phyloP scores from a whole-genome alignment of 2,888 invertebrate species.

The Parochlus steinenii region DNA sequence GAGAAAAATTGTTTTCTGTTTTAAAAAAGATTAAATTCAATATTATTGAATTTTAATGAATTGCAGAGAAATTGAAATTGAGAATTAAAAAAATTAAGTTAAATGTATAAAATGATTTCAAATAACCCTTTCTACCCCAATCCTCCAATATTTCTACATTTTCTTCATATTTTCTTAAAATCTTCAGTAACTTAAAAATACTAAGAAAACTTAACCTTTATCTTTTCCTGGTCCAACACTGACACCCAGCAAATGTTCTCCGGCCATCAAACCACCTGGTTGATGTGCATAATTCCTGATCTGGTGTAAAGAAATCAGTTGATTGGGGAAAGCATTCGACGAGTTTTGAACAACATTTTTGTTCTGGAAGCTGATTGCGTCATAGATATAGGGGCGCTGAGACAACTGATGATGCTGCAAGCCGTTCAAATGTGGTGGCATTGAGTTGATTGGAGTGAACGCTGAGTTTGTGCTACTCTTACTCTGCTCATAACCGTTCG shows the following conservation, averaged over 20 bases:
- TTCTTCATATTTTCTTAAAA: too few relatives aligned
- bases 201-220: slow-evolving; percentile 15
- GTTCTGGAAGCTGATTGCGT: slow-evolving; percentile 70
- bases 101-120: too few relatives aligned
- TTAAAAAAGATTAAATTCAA: too few relatives aligned
- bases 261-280: slow-evolving; percentile 57
- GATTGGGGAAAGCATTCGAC: slow-evolving; percentile 67
- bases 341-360: slow-evolving; percentile 39
- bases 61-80: too few relatives aligned
- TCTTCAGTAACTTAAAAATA: too few relatives aligned
- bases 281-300: slow-evolving; percentile 92
- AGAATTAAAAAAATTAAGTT: too few relatives aligned
- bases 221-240: slow-evolving; percentile 27
- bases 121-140: too few relatives aligned
- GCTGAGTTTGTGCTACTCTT: slow-evolving; percentile 55
- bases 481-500: slow-evolving; percentile 30
- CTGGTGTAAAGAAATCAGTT: slow-evolving; percentile 87
- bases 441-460: slow-evolving; percentile 84
- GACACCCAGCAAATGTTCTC: slow-evolving; percentile 43
- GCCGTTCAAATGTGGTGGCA: slow-evolving; percentile 55
- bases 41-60: too few relatives aligned
- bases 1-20: too few relatives aligned
- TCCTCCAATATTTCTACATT: too few relatives aligned
- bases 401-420: slow-evolving; percentile 44
- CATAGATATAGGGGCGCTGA: slow-evolving; percentile 73